Conservation (phyloP, 2,888 invertebrate species). For the Microplitis deprimator region DNA sequence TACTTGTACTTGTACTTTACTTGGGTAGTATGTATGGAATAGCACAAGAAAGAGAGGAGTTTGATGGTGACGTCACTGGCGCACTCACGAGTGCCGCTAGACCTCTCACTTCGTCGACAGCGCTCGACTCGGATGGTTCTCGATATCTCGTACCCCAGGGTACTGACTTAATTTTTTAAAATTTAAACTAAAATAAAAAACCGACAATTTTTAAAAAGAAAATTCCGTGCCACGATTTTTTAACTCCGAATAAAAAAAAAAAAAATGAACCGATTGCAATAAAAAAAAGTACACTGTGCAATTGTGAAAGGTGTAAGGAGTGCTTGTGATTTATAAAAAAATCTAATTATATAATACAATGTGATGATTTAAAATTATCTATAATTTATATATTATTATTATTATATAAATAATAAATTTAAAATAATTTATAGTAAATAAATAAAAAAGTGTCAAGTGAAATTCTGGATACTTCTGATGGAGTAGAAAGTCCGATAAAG, state of each 20-base stretch:
- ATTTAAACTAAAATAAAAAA: neutral
- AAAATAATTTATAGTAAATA: neutral
- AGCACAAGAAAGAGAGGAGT: conserved; percentile 45
- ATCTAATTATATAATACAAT: neutral
- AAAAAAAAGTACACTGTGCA: conserved; percentile 11
- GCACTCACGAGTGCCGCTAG: conserved; percentile 64
- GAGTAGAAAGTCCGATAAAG: conserved; percentile 39
- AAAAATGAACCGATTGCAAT: conserved; percentile 4
- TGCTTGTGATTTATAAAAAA: conserved; percentile 15
- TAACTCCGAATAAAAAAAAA: neutral
- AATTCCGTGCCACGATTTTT: conserved; percentile 3
- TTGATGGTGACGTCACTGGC: conserved; percentile 64
- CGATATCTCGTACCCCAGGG: conserved; percentile 47
- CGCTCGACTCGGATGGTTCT: conserved; percentile 62
- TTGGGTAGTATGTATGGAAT: conserved; percentile 16
- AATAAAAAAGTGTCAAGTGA: conserved; percentile 31
- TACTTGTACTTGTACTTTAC: conserved; percentile 18
- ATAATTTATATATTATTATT: neutral
- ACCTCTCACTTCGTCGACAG: conserved; percentile 67
- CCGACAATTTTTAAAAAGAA: neutral
- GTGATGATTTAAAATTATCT: neutral
- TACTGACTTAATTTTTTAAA: conserved; percentile 15
- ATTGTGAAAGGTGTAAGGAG: conserved; percentile 31
- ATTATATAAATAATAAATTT: neutral
- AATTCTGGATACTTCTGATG: conserved; percentile 42